phyloP scores from a whole-genome alignment of 2,888 invertebrate species.

The Chrysomela aeneicollis region DNA sequence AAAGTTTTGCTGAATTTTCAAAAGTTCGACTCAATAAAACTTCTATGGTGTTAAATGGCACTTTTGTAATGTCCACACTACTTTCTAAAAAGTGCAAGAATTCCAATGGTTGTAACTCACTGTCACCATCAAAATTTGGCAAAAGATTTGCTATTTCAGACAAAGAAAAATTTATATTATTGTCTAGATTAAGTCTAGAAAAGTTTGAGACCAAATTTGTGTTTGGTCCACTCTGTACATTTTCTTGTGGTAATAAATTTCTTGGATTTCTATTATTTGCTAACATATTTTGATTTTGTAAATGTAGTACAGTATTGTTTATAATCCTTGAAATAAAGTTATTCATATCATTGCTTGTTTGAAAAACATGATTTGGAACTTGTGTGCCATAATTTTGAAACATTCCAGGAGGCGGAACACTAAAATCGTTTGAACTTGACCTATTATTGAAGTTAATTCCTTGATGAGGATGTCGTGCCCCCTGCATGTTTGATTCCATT shows the following conservation, averaged over 20 bases:
- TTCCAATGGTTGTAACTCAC: no score
- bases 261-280: neutral
- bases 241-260: no score
- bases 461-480: neutral
- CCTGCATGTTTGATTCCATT: neutral
- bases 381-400: neutral
- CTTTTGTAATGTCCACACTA: neutral
- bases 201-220: no score
- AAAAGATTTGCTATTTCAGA: no score
- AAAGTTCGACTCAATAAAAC: neutral
- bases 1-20: conserved; percentile 13
- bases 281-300: conserved; percentile 1
- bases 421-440: neutral
- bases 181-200: no score
- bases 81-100: conserved; percentile 5
- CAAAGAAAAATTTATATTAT: no score
- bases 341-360: neutral
- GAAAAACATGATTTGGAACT: conserved; percentile 5
- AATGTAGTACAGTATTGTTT: neutral
- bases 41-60: conserved; percentile 10
- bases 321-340: neutral
- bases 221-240: no score
- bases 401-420: neutral
- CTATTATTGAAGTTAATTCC: neutral
- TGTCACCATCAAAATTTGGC: no score